phyloP scores from a whole-genome alignment of 2,797 vertebrate genomes.

The Microcaecilia unicolor region DNA sequence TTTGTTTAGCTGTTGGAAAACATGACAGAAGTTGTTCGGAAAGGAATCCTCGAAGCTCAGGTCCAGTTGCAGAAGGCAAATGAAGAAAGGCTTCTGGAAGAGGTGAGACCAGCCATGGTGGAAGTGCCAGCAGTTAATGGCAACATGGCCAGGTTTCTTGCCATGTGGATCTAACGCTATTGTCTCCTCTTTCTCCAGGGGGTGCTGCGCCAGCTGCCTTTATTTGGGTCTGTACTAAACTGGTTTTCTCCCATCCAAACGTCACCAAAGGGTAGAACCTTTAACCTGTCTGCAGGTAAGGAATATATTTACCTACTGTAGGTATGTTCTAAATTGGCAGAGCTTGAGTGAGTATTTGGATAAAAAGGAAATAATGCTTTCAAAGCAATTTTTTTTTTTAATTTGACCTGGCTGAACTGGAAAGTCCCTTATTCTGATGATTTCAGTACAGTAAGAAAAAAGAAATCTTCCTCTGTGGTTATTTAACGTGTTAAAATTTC shows the following conservation, averaged over 20 bases:
- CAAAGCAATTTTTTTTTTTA: no score
- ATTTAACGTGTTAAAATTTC: no score
- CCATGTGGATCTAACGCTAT: not conserved
- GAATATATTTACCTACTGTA: no score
- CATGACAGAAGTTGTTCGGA: constrained; percentile 92
- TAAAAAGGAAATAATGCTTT: no score
- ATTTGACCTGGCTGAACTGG: no score
- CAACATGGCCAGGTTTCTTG: no score
- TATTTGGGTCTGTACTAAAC: constrained; percentile 88
- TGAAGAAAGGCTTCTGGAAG: constrained; percentile 84
- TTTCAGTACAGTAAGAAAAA: no score
- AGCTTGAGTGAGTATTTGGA: not conserved
- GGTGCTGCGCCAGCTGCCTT: constrained; percentile 83
- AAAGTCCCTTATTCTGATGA: no score
- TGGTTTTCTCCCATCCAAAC: constrained; percentile 90
- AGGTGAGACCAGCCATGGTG: constrained; percentile 65
- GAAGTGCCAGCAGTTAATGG: no score
- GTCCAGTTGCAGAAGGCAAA: constrained; percentile 80
- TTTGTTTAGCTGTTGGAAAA: constrained; percentile 81
- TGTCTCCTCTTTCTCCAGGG: constrained; percentile 58
- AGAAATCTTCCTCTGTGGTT: no score
- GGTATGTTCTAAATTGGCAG: no score
- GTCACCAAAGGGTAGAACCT: constrained; percentile 79
- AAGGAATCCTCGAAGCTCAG: constrained; percentile 90
- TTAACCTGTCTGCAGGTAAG: constrained; percentile 89